Evolutionary conservation across 2,113 vertebrate species (phyloP).

Genomic region (Girardinichthys multiradiatus): DNA sequence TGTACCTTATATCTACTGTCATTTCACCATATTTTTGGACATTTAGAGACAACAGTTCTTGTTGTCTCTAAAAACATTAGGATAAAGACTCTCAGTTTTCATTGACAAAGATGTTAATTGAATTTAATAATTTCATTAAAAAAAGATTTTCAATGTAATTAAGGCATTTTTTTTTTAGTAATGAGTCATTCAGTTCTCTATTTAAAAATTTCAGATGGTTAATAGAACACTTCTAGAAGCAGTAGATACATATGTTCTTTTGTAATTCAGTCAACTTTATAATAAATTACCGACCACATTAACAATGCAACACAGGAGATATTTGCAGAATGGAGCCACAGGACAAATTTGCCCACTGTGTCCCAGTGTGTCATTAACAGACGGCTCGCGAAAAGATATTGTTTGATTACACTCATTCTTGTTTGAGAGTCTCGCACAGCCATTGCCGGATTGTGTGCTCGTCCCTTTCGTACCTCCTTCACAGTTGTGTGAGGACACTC

Average conservation of each 20-base stretch:
- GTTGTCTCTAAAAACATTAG: too few relatives aligned
- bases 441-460: slow-evolving; percentile 33
- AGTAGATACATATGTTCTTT: neutral
- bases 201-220: neutral
- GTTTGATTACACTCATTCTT: slow-evolving; percentile 80
- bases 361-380: slow-evolving; percentile 81
- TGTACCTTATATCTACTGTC: too few relatives aligned
- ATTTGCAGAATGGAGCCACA: slow-evolving; percentile 27
- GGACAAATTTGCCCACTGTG: slow-evolving; percentile 61
- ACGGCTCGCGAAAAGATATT: slow-evolving; percentile 57
- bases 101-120: too few relatives aligned
- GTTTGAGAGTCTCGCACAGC: slow-evolving; percentile 46
- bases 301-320: slow-evolving; percentile 7
- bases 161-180: too few relatives aligned
- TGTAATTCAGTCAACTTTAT: neutral
- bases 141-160: too few relatives aligned
- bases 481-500: slow-evolving; percentile 90
- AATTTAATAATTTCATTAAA: too few relatives aligned
- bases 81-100: too few relatives aligned
- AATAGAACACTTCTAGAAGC: neutral
- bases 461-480: slow-evolving; percentile 84
- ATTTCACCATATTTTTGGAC: too few relatives aligned
- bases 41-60: too few relatives aligned
- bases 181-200: neutral
- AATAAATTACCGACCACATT: neutral